Conservation (phyloP, 2,888 invertebrate genomes). For the Apamea sordens region DNA sequence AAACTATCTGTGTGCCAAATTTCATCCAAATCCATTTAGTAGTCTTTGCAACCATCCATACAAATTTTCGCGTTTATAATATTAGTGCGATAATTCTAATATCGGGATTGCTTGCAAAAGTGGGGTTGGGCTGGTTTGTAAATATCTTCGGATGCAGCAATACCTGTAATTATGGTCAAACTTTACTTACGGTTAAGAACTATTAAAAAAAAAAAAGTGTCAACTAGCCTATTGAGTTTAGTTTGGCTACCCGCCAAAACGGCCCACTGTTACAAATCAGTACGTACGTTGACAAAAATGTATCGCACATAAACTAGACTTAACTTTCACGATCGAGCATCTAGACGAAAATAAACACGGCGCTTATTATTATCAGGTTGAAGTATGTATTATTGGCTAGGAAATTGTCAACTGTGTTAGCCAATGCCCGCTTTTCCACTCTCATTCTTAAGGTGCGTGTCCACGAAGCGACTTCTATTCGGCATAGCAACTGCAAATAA, state of each 20-base stretch:
- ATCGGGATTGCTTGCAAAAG: neutral
- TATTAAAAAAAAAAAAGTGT: neutral
- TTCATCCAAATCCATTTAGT: too few species aligned
- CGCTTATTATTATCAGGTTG: conserved; percentile 4
- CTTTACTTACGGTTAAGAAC: neutral
- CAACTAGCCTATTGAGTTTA: conserved; percentile 48
- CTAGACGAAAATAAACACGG: conserved; percentile 27
- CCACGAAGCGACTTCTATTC: neutral
- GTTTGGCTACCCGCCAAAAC: conserved; percentile 65
- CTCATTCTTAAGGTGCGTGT: neutral
- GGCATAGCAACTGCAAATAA: too few species aligned
- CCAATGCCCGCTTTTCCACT: too few species aligned
- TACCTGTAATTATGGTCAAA: neutral
- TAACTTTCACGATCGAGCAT: conserved; percentile 28
- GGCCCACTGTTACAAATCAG: conserved; percentile 60
- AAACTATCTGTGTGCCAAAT: too few species aligned
- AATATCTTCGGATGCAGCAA: neutral
- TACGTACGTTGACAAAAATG: conserved; percentile 54
- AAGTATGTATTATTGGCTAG: conserved; percentile 7
- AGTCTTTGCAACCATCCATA: too few species aligned
- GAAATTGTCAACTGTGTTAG: neutral
- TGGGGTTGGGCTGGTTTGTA: neutral
- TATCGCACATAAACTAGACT: conserved; percentile 41
- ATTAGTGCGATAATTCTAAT: neutral
- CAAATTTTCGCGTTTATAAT: too few species aligned